A percentile compares a stretch with the other conserved stretches of the same genome.
Evolutionary conservation across 2,797 vertebrate genomes (phyloP).

Genomic region (Cirrhinus molitorella): DNA sequence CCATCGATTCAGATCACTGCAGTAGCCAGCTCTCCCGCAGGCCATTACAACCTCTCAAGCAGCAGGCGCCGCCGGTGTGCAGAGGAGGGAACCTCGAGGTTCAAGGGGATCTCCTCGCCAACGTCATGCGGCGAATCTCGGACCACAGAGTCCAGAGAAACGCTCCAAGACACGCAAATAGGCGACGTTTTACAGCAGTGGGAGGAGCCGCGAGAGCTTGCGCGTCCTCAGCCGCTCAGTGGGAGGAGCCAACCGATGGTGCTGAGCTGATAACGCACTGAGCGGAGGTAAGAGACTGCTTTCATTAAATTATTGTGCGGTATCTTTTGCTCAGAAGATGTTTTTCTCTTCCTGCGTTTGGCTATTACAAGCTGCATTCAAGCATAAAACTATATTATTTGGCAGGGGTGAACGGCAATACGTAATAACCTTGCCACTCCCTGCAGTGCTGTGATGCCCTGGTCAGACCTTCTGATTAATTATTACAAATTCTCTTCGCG

Average conservation of each 20-base stretch:
- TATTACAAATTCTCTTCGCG: slow-evolving; percentile 52
- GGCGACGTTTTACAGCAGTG: slow-evolving; percentile 63
- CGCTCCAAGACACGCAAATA: slow-evolving; percentile 44
- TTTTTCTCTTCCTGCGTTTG: not conserved
- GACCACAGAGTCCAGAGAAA: slow-evolving; percentile 42
- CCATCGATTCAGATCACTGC: slow-evolving; percentile 70
- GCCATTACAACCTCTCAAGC: slow-evolving; percentile 50
- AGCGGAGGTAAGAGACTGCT: slow-evolving; percentile 72
- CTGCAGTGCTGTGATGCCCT: slow-evolving; percentile 76
- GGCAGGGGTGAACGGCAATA: slow-evolving; percentile 59
- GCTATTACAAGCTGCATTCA: not conserved
- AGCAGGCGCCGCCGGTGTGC: slow-evolving; percentile 40
- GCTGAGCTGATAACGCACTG: slow-evolving; percentile 73
- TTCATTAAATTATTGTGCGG: slow-evolving; percentile 68
- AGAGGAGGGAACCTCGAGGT: slow-evolving; percentile 53
- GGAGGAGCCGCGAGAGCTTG: slow-evolving; percentile 61
- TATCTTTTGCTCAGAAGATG: not conserved
- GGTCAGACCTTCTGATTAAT: slow-evolving; percentile 65
- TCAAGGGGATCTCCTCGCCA: slow-evolving; percentile 64
- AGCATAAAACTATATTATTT: not conserved
- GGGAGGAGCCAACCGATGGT: slow-evolving; percentile 79
- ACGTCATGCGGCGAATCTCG: slow-evolving; percentile 62
- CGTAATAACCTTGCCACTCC: slow-evolving; percentile 82
- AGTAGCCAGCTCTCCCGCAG: slow-evolving; percentile 60
- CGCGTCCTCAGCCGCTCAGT: slow-evolving; percentile 69